A percentile compares a stretch with the other conserved stretches of the same genome.
phyloP scores from a whole-genome alignment of 2,888 invertebrate genomes.

The Drosophila gaucha region DNA sequence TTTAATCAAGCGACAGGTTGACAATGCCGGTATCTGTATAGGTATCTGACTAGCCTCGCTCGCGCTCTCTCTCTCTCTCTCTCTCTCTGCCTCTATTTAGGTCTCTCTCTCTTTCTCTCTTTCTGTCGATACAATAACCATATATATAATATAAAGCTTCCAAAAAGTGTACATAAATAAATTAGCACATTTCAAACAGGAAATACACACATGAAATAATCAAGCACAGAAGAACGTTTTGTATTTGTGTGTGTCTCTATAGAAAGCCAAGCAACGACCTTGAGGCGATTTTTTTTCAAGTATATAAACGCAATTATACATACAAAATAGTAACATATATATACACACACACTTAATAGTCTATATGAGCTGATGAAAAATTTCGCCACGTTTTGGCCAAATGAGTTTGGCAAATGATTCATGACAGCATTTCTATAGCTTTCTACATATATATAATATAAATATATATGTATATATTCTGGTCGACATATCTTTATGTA shows the following conservation, averaged over 20 bases:
- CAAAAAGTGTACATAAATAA: slow-evolving; percentile 50
- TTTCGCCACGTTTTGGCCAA: slow-evolving; percentile 55
- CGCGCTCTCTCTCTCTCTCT: not conserved
- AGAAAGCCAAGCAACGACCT: slow-evolving; percentile 65
- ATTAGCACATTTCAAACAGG: slow-evolving; percentile 67
- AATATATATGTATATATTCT: slow-evolving; percentile 5
- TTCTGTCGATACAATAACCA: slow-evolving; percentile 1
- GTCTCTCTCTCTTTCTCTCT: not conserved
- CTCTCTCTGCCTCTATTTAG: too few species aligned
- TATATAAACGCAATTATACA: slow-evolving; percentile 43
- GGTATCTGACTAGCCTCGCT: not conserved
- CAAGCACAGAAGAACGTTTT: slow-evolving; percentile 51
- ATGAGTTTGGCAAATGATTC: slow-evolving; percentile 56
- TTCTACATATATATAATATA: slow-evolving; percentile 22
- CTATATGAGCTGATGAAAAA: slow-evolving; percentile 45
- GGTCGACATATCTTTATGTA: slow-evolving; percentile 5
- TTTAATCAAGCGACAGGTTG: slow-evolving; percentile 45
- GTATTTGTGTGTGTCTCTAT: slow-evolving; percentile 22
- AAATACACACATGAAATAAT: slow-evolving; percentile 60
- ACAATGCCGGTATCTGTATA: slow-evolving; percentile 34
- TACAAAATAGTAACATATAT: not conserved
- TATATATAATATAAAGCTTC: slow-evolving; percentile 29
- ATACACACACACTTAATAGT: too few species aligned
- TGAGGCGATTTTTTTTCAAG: slow-evolving; percentile 49
- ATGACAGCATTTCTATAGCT: slow-evolving; percentile 47